Base-by-base conservation (phyloP, 1,140 invertebrate genomes). In the Saccostrea glomerata region DNA sequence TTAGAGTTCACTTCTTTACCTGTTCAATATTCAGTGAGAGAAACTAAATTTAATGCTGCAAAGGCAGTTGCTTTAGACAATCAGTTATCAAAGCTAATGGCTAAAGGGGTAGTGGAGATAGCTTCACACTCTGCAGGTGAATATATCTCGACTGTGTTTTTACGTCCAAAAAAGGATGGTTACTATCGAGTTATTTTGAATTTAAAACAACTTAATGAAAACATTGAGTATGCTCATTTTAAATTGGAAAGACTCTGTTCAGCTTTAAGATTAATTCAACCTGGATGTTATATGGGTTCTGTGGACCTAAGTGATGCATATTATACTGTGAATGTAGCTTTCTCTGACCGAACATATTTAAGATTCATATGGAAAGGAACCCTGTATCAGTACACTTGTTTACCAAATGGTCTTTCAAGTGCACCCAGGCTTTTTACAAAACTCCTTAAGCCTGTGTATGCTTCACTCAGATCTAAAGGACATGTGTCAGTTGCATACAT, bases 181-280 rank as follows among this genome's bases (percentile, higher is more conserved):
- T 23, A 40, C 11, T 54, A 83, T 36, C 82, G 85, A 60, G 13
- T 91, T 15, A 91, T 91, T 66, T 88, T 91, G 25, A 90, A 91
- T 86, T 58, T 91, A 1, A 90, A 85, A 66, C 12, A 82, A 7
- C 20, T 91, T 2, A 91, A 91, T 90, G 25, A 90, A 40, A 30
- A 17, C 87, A 56, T 91, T 7, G 73, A 40, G 40, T 89, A 89
- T 58, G 12, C 86, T 66, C 90, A 89, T 84, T 90, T 91, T n/a
- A 90, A 90, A 87, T 90, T 91, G 90, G 91, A 89, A 66, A 87
- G 85, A 9, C 30, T 90, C 17, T 17, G 84, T 36, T 30, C 88
- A 55, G 85, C 82, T 54, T 13, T 89, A 11, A 84, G 87, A 17
- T 58, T 91, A 40, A 77, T 90, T 13, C 86, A 73, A 5, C 63